Conservation (phyloP, 2,888 invertebrate species). For the Nymphalis c-album region DNA sequence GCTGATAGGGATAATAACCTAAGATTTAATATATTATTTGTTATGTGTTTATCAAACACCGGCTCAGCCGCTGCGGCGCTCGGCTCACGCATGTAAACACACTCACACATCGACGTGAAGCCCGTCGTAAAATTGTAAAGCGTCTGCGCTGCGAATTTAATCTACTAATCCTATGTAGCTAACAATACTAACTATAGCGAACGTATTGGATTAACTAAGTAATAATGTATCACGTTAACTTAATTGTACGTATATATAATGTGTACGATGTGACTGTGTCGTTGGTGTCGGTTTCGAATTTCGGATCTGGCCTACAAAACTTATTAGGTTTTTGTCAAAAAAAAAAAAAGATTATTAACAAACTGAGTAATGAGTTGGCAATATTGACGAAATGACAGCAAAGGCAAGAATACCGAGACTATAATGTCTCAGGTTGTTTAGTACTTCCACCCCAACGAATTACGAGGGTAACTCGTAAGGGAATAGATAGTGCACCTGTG, state of each 20-base stretch:
- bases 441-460: no score
- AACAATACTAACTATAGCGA: not conserved
- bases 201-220: not conserved
- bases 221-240: not conserved
- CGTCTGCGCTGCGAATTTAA: not conserved
- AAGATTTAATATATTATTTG: not conserved
- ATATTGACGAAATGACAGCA: no score
- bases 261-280: no score
- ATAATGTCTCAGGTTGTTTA: no score
- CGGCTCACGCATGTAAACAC: not conserved
- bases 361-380: no score
- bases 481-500: no score
- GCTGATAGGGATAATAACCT: not conserved
- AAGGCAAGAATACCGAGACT: no score
- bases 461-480: no score
- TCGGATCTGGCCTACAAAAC: no score
- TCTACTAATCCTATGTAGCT: not conserved
- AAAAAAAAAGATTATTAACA: no score
- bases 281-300: no score
- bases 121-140: not conserved
- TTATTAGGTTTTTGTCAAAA: no score
- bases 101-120: not conserved
- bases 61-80: constrained; percentile 2
- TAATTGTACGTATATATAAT: not conserved
- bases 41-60: constrained; percentile 2